Evolutionary conservation across 2,888 invertebrate species (phyloP).

Genomic region (Ectobius pallidus): DNA sequence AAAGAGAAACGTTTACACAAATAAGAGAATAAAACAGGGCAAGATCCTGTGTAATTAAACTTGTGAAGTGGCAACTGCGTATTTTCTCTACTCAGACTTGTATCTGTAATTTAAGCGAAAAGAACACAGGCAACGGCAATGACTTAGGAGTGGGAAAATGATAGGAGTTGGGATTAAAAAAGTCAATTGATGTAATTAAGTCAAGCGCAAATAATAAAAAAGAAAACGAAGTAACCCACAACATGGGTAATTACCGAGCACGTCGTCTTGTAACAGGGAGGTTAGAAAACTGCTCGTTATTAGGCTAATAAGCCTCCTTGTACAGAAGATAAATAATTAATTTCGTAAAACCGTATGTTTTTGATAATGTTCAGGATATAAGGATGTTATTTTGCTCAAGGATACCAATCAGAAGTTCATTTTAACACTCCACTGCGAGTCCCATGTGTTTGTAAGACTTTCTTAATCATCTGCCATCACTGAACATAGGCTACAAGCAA

Average conservation of each 20-base stretch:
- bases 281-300: slow-evolving; percentile 4
- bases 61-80: slow-evolving; percentile 23
- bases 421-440: too few relatives aligned
- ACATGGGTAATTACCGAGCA: slow-evolving; percentile 12
- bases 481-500: too few relatives aligned
- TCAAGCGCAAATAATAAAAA: background rate
- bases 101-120: slow-evolving; percentile 28
- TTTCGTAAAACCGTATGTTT: background rate
- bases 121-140: slow-evolving; percentile 12
- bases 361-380: too few relatives aligned
- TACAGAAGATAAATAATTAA: background rate
- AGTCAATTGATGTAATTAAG: slow-evolving; percentile 29
- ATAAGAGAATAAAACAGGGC: background rate
- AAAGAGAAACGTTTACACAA: too few relatives aligned
- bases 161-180: slow-evolving; percentile 15
- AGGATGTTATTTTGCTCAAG: too few relatives aligned
- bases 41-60: slow-evolving; percentile 18
- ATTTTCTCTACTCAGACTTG: slow-evolving; percentile 15
- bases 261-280: slow-evolving; percentile 8
- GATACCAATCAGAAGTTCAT: too few relatives aligned
- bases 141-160: slow-evolving; percentile 13
- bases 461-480: too few relatives aligned
- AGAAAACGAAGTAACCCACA: slow-evolving; percentile 13
- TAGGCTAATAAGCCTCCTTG: background rate
- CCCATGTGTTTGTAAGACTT: too few relatives aligned